A percentile compares a stretch with the other conserved stretches of the same genome.
phyloP scores from a whole-genome alignment of 2,113 vertebrate genomes.

The Ceratotherium simum region DNA sequence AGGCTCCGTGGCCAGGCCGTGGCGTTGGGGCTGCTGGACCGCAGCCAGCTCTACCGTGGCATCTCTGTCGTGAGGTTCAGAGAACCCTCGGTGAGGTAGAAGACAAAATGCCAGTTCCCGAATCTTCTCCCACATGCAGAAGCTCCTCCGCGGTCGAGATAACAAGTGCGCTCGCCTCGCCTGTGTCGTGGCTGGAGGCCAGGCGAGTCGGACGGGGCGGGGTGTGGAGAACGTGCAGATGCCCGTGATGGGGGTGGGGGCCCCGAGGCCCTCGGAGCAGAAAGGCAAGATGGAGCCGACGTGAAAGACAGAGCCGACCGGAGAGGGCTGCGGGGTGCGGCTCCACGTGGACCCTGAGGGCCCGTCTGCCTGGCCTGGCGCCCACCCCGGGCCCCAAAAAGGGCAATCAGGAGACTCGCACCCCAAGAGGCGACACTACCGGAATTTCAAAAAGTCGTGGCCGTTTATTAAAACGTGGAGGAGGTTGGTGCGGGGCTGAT shows the following conservation, averaged over 20 bases:
- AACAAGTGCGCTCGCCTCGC: neutral
- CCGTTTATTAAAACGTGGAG: neutral
- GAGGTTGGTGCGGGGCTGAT: too few species aligned
- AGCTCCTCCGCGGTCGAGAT: neutral
- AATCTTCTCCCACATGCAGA: neutral
- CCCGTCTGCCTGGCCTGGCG: neutral
- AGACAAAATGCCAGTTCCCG: constrained; percentile 5
- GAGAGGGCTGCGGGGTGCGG: neutral
- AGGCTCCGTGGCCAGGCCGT: neutral
- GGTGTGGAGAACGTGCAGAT: neutral
- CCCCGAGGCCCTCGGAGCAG: neutral
- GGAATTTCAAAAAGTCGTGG: neutral
- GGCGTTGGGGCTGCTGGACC: neutral
- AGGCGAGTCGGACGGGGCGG: neutral
- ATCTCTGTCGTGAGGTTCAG: neutral
- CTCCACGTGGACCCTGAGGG: neutral
- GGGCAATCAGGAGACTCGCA: neutral
- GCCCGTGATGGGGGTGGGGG: neutral
- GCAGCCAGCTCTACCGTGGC: rapidly evolving
- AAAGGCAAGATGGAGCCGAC: neutral
- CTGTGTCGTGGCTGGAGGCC: neutral
- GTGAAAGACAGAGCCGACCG: neutral
- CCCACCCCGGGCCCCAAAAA: neutral
- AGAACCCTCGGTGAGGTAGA: constrained; percentile 65
- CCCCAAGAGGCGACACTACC: neutral